Base-by-base conservation (phyloP, 2,888 invertebrate species). In the Dinocampus coccinellae region DNA sequence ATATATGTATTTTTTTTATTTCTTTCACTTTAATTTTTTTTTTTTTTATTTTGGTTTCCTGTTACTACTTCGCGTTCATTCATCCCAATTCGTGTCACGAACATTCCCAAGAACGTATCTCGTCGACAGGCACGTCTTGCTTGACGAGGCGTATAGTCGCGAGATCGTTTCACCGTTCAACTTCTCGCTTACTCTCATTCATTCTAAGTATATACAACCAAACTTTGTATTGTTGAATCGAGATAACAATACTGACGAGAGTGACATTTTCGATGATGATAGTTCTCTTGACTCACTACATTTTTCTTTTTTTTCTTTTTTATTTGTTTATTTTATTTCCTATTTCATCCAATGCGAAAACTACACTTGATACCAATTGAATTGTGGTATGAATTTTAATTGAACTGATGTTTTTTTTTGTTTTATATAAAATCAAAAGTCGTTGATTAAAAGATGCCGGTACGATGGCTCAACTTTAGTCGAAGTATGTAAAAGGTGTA, bases 21-120 rank as follows among this genome's bases (percentile, higher is more conserved):
- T 47, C 47, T 47, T 16, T 39, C 16, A 4, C 33, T 65, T 65
- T 53, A 34, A 24, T 36, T 36, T 39, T 20, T 29, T 53, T 62
- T 39, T 52, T 62, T 69, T 62, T 36, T 69, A 33, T 57, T 63
- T 64, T 29, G 16, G 26, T 63, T 24, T 36, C 63, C 60, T 36
- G 39, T 24, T 42, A 63, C 57, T 69, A 24, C 39, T 16, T 47
- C 67, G 52, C 61, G 65, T 69, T 52, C 67, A 72, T 73, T 60
- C 61, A 69, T 73, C 69, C 68, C 60, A 55, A 77, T 77, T 77
- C 75, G 16, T 62, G 70, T 74, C 76, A 77, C 76, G 76, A 75
- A 72, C 60, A 66, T 52, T 58, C 66, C 70, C 63, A 67, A 69
- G 71, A 74, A 73, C 73, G 70, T 69, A 75, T 73, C 66, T 63